Conservation (phyloP, 2,888 invertebrate species). For the Dasypolia templi region DNA sequence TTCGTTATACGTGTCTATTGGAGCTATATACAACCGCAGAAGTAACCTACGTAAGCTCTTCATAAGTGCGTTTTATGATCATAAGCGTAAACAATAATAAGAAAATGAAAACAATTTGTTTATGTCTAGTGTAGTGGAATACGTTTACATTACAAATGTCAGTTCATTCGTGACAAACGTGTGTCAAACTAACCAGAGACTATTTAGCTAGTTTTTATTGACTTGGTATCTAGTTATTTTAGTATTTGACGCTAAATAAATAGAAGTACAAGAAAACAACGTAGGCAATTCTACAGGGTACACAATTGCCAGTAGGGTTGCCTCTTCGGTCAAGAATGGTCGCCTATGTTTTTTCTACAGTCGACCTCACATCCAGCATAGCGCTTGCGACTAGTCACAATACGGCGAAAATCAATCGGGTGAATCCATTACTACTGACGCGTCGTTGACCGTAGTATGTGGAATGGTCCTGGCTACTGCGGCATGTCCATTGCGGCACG, state of each 20-base stretch:
- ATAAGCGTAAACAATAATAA: slow-evolving; percentile 80
- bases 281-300: neutral
- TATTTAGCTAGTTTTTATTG: slow-evolving; percentile 7
- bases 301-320: neutral
- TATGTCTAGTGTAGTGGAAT: slow-evolving; percentile 62
- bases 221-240: slow-evolving; percentile 21
- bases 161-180: slow-evolving; percentile 32
- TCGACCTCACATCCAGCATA: neutral
- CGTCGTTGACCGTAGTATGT: neutral
- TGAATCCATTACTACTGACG: neutral
- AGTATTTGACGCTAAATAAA: neutral
- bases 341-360: neutral
- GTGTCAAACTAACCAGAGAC: slow-evolving; percentile 29
- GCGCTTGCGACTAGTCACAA: neutral
- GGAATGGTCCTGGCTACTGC: neutral
- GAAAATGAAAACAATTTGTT: slow-evolving; percentile 77
- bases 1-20: slow-evolving; percentile 65
- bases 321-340: neutral
- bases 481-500: neutral
- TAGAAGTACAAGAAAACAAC: neutral
- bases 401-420: neutral
- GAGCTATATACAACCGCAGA: slow-evolving; percentile 62
- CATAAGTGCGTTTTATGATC: slow-evolving; percentile 74
- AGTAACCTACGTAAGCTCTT: slow-evolving; percentile 72
- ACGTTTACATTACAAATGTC: slow-evolving; percentile 68